Conservation (phyloP, 2,113 vertebrate genomes). For the Puffinus mauretanicus region DNA sequence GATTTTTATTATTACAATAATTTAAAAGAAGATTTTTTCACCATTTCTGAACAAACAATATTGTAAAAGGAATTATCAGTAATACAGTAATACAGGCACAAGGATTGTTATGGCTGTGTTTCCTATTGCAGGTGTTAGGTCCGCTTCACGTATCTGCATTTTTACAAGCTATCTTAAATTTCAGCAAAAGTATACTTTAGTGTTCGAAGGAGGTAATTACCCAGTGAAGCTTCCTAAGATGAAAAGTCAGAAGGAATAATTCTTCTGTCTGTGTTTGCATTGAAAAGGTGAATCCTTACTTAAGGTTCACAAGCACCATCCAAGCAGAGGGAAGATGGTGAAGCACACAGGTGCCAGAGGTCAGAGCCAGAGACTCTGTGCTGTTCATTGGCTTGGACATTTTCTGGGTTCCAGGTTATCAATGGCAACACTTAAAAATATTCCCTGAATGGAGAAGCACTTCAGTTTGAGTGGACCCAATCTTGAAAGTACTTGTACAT, state of each 20-base stretch:
- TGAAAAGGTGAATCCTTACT: not conserved
- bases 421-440: not conserved
- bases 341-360: not conserved
- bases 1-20: constrained; percentile 59
- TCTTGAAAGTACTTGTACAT: not conserved
- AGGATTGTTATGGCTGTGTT: not conserved
- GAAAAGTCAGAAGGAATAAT: not conserved
- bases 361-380: not conserved
- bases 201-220: not conserved
- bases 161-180: constrained; percentile 1
- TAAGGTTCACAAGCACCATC: not conserved
- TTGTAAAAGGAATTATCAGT: not conserved
- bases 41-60: not conserved
- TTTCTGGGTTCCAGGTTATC: not conserved
- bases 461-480: not conserved
- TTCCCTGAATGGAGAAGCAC: not conserved
- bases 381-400: not conserved
- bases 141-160: not conserved
- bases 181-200: not conserved
- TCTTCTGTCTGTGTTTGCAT: not conserved
- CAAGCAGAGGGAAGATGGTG: not conserved
- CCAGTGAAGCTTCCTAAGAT: not conserved
- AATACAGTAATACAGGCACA: not conserved
- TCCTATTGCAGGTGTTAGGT: not conserved
- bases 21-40: not conserved